A percentile compares a stretch with the other conserved stretches of the same genome.
Conservation (phyloP, 2,113 vertebrate genomes). For the Catharus minimus region DNA sequence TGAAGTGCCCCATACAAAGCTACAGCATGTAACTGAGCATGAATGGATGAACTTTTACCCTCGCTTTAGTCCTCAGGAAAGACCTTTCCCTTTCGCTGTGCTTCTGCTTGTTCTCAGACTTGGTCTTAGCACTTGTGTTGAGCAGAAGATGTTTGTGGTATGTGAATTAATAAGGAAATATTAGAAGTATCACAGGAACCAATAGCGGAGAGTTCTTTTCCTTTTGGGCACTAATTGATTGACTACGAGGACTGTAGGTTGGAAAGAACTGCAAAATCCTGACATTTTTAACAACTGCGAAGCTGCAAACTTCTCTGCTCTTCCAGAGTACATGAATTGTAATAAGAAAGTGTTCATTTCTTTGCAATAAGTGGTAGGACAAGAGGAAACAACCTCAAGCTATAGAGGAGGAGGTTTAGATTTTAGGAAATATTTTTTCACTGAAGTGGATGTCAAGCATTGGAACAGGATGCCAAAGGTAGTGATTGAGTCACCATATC, state of each 20-base stretch:
- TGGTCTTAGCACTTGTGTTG: neutral
- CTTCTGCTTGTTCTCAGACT: neutral
- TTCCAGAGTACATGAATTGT: neutral
- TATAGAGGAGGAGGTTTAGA: neutral
- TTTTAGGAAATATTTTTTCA: neutral
- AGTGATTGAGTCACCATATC: neutral
- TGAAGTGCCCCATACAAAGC: neutral
- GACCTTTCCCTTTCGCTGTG: neutral
- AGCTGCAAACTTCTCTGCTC: neutral
- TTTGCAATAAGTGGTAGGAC: neutral
- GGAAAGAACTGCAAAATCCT: neutral
- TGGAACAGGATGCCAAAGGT: neutral
- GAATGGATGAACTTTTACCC: neutral
- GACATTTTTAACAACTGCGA: neutral
- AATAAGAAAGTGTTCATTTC: neutral
- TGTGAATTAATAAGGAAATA: neutral
- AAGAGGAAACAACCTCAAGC: neutral
- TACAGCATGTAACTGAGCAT: neutral
- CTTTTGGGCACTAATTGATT: neutral
- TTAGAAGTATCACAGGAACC: neutral
- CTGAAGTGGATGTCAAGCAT: neutral
- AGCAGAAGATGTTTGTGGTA: rapidly evolving
- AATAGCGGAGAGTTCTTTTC: rapidly evolving
- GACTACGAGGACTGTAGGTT: neutral
- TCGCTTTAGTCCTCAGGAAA: neutral